Base-by-base conservation (phyloP, 2,113 vertebrate species). In the Onychostoma macrolepis region DNA sequence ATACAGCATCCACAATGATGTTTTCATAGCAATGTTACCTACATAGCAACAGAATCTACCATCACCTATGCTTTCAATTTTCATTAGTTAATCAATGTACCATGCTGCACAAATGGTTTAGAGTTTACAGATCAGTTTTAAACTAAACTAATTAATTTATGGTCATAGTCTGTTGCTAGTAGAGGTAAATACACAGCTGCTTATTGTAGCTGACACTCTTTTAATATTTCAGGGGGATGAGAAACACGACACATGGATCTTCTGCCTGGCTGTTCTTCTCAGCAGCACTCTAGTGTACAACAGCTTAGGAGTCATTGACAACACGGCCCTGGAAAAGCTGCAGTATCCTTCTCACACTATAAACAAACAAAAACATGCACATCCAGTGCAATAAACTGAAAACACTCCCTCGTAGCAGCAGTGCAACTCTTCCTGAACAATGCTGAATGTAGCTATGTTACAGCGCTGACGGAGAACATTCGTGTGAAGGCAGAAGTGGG, bases 191-290 rank as follows among this genome's bases (percentile, higher is more conserved):
- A 76, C 11, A 8, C 15, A 15, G 17, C 2, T 26, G 28, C 45
- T 48, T 69, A 77, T 11, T 26, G 41, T n/a, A 41, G 58, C 4
- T 65, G 36, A 61, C 30, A 13, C 0, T 21, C 45, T 56, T 3
- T 80, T 36, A 12, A 10, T 67, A 15, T 90, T 63, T 28, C 41
- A 94, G 93, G 91, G 89, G 0, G 86, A 93, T 67, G 6, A 86
- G 10, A 90, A 92, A 80, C 93, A 94, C 13, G 93, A 95, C 71
- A 85, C 89, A 0, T 94, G 93, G 93, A 92, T 94, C 89, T 94
- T 93, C 21, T 90, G 90, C 2, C 43, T 93, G 88, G 88, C 92
- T 3, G 48, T 93, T 61, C 88, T 94, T 11, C 89, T 94, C 19
- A 93, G 93, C 87, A 92, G 91, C 50, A 87, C 88, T 45, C 45